Base-by-base conservation (phyloP, 2,113 vertebrate species). In the Malaclemys terrapin region DNA sequence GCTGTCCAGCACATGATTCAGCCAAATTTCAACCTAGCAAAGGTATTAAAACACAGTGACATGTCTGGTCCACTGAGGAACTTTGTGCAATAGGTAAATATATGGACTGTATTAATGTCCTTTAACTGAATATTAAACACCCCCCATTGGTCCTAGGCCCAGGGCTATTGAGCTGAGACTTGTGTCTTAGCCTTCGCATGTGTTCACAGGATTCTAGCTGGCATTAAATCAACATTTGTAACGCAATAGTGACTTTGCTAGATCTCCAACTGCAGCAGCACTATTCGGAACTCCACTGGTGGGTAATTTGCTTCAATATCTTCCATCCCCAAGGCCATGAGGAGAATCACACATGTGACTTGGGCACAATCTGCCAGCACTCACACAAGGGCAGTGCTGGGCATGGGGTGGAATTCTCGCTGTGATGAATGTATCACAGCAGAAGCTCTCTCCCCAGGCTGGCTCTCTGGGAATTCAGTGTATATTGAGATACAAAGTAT, bases 1-100 rank as follows among this genome's bases (percentile, higher is more conserved):
- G 83, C 97, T 96, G 82, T 98, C 95, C 86, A 99, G 98, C 12
- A 99, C 98, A 0, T 86, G 97, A 62, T 98, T 99, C 93, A 99
- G 93, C 99, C 99, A 99, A 50, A 96, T 93, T 96, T 99, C 99
- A 22, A 99, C 99, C 99, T 99, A 87, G 24, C 97, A 89, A 47
- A 90, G 75, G 69, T 76, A 84, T 31, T 3, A 82, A 88, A 92
- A 4, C 19, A 27, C 62, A 82, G 78, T 10, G 59, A 89, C 38
- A 10, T 4, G 8, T 42, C 10, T 49, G 14, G 1, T 38, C 8
- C 76, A 35, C 24, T 69, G 10, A 57, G 88, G 25, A 1, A 1
- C 31, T 31, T 81, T 29, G 2, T 0, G 8, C 12, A 24, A 4
- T 0, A 5, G 52, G 56, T 13, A 53, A 24, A 22, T 62, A 56